Conservation (phyloP, 2,888 invertebrate genomes). For the Chrysina gloriosa region DNA sequence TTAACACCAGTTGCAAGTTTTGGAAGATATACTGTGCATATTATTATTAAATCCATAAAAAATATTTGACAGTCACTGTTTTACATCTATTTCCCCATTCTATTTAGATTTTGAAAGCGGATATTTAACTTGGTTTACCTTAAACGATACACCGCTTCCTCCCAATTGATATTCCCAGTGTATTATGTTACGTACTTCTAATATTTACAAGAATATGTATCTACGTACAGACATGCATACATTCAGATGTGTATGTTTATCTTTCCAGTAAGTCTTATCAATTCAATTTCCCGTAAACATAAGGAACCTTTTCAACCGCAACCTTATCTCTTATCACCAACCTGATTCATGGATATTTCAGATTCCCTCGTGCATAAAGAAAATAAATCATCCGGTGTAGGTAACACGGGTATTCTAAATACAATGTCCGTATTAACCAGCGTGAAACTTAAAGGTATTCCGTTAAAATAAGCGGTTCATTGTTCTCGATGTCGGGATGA, state of each 20-base stretch:
- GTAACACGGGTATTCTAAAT: too few species aligned
- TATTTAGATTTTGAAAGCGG: neutral
- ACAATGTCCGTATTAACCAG: too few species aligned
- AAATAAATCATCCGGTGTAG: neutral
- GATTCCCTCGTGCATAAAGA: neutral
- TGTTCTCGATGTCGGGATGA: too few species aligned
- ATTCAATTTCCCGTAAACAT: neutral
- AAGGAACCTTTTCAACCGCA: neutral
- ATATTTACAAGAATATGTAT: neutral
- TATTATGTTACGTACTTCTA: neutral
- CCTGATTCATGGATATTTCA: neutral
- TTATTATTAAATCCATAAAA: too few species aligned
- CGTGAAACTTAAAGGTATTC: too few species aligned
- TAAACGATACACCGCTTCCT: slow-evolving; percentile 2
- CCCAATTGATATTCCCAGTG: neutral
- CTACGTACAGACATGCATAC: neutral
- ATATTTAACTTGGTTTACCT: slow-evolving; percentile 7
- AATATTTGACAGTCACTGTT: too few species aligned
- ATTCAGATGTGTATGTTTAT: neutral
- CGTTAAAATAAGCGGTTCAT: too few species aligned
- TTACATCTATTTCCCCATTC: neutral
- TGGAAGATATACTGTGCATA: too few species aligned
- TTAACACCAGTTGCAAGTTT: too few species aligned
- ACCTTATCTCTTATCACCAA: too few species aligned
- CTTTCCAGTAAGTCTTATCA: neutral